Conservation (phyloP, 1,140 invertebrate genomes). For the Eurosta solidaginis region DNA sequence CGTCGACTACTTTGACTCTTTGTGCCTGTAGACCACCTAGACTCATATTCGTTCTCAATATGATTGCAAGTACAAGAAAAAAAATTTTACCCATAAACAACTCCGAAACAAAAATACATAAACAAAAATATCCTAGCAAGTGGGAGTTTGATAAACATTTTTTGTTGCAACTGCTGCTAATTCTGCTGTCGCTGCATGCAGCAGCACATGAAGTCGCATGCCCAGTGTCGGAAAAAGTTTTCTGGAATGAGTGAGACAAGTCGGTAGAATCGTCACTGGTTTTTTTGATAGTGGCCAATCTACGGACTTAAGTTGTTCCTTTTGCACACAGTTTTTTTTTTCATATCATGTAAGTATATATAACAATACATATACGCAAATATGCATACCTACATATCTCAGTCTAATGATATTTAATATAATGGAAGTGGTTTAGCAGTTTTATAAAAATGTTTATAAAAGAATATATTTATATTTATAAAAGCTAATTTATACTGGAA, state of each 20-base stretch:
- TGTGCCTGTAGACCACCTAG: neutral
- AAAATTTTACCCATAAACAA: neutral
- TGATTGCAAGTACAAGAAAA: neutral
- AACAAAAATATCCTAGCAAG: neutral
- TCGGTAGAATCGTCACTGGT: neutral
- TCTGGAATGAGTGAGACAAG: neutral
- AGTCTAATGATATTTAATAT: no score
- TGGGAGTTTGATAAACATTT: neutral
- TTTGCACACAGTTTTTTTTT: slow-evolving; percentile 6
- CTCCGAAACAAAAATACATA: neutral
- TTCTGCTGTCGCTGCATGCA: neutral
- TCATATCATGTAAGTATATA: neutral
- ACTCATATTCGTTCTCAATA: neutral
- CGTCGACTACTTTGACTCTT: neutral
- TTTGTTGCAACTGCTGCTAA: neutral
- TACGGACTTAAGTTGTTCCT: neutral
- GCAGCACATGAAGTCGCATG: neutral
- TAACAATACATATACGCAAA: no score
- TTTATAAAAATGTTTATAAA: no score
- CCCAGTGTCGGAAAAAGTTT: neutral
- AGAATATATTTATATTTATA: no score
- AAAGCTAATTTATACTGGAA: no score
- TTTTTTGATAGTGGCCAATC: neutral
- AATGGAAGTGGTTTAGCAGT: no score
- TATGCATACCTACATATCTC: no score